A percentile compares a stretch with the other conserved stretches of the same genome.
Evolutionary conservation across 2,797 vertebrate genomes (phyloP).

Genomic region (Tangara arthus): DNA sequence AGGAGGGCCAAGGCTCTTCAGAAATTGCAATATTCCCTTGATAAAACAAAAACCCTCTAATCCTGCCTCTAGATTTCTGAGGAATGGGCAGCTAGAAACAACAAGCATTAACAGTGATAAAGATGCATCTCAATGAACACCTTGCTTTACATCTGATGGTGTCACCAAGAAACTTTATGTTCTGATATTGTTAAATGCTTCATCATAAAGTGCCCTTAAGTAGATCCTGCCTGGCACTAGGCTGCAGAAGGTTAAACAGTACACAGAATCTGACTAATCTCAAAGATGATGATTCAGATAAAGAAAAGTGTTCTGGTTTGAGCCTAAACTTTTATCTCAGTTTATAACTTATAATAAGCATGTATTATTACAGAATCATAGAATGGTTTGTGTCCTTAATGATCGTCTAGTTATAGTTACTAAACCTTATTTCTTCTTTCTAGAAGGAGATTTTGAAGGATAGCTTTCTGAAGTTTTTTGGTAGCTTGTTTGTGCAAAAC

Average conservation of each 20-base stretch:
- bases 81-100: background rate
- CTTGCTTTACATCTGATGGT: background rate
- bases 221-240: background rate
- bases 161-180: background rate
- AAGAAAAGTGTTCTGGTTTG: background rate
- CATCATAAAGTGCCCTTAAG: background rate
- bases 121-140: background rate
- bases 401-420: background rate
- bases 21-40: background rate
- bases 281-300: background rate
- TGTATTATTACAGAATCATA: background rate
- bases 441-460: background rate
- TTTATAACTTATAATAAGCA: background rate
- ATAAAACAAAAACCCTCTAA: background rate
- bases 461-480: background rate
- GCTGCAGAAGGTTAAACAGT: background rate
- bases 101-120: background rate
- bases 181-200: background rate
- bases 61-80: background rate
- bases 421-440: background rate
- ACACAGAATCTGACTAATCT: background rate
- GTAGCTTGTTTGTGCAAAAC: background rate
- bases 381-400: background rate
- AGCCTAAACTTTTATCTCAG: background rate
- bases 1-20: background rate